Evolutionary conservation across 1,140 invertebrate species (phyloP).

Genomic region (Ceratoteleas bidentatus): DNA sequence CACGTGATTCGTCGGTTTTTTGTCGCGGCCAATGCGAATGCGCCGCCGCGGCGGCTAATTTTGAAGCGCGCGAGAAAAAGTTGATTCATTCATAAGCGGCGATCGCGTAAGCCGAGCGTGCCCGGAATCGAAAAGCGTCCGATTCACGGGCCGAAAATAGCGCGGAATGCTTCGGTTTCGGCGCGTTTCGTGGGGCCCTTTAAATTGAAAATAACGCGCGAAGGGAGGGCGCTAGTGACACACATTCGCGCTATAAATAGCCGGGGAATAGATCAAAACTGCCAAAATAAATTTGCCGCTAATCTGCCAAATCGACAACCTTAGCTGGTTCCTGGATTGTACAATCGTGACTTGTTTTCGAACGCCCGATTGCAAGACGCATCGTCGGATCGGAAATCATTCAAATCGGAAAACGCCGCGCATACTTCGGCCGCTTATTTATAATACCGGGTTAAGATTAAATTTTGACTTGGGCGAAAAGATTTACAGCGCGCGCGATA

Average conservation of each 20-base stretch:
- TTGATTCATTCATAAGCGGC: constrained; percentile 29
- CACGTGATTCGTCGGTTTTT: too few relatives aligned
- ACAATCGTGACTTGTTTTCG: constrained; percentile 50
- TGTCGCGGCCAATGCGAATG: too few relatives aligned
- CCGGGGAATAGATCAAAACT: constrained; percentile 51
- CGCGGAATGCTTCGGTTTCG: neutral
- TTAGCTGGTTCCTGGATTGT: constrained; percentile 51
- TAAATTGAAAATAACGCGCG: neutral
- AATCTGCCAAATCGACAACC: constrained; percentile 64
- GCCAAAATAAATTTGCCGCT: constrained; percentile 61
- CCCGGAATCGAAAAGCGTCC: neutral
- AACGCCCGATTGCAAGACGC: constrained; percentile 26
- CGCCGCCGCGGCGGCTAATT: neutral
- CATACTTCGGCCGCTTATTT: constrained; percentile 52
- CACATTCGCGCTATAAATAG: constrained; percentile 49
- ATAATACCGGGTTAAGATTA: constrained; percentile 53
- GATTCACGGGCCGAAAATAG: constrained; percentile 1
- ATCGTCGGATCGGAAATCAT: constrained; percentile 33
- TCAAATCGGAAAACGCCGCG: too few relatives aligned
- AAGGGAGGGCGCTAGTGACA: constrained; percentile 25
- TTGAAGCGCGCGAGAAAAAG: neutral
- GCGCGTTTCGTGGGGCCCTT: neutral
- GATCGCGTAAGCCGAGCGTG: constrained; percentile 4
- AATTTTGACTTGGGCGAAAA: constrained; percentile 34
- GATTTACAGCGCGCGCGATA: constrained; percentile 45